Percentiles rank a stretch among this genome's conserved stretches.
phyloP scores from a whole-genome alignment of 2,797 vertebrate species.

The Coreius guichenoti region DNA sequence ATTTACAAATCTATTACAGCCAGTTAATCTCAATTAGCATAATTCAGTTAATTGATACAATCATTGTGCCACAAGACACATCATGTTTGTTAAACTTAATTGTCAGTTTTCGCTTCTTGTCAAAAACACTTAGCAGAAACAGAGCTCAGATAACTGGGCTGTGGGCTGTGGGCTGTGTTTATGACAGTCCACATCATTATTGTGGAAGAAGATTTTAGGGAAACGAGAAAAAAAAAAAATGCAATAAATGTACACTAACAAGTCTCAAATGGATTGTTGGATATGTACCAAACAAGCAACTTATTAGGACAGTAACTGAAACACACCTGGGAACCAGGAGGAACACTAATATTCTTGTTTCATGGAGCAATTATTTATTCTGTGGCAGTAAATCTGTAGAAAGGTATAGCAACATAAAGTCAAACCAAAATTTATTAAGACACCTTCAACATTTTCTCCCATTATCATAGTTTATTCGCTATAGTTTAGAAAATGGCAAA shows the following conservation, averaged over 20 bases:
- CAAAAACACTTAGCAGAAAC: slow-evolving; percentile 10
- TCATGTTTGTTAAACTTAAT: slow-evolving; percentile 7
- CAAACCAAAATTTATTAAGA: too few species aligned
- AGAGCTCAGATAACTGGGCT: not conserved
- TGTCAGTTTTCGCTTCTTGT: slow-evolving; percentile 5
- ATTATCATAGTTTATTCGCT: too few species aligned
- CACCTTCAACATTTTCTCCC: too few species aligned
- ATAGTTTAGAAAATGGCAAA: too few species aligned
- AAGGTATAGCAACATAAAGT: not conserved
- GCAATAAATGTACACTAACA: slow-evolving; percentile 39
- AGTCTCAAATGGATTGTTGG: slow-evolving; percentile 30
- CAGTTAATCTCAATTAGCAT: slow-evolving; percentile 18
- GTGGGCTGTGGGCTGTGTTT: not conserved
- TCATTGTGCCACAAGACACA: slow-evolving; percentile 14
- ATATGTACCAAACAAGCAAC: not conserved
- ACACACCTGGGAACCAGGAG: not conserved
- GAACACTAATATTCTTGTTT: not conserved
- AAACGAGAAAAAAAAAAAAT: not conserved
- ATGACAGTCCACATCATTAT: slow-evolving; percentile 14
- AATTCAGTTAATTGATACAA: not conserved
- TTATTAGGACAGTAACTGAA: not conserved
- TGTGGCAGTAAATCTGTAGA: not conserved
- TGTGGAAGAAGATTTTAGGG: slow-evolving; percentile 10
- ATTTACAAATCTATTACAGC: not conserved
- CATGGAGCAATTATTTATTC: slow-evolving; percentile 4